Evolutionary conservation across 2,797 vertebrate genomes (phyloP).

Genomic region (Myotis planiceps): DNA sequence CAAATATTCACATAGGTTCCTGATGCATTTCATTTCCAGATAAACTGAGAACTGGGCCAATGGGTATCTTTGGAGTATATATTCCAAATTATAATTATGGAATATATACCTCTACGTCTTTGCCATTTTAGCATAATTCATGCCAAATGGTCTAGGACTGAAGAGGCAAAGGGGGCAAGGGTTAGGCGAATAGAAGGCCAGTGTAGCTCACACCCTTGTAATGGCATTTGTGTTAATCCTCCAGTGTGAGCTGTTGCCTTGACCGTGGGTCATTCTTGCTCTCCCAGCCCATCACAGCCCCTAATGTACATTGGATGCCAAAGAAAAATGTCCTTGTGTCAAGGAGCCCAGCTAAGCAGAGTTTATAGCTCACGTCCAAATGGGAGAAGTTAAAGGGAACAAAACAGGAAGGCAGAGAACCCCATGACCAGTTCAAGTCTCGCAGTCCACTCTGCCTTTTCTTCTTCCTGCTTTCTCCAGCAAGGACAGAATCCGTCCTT

Average conservation of each 20-base stretch:
- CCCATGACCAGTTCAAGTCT: not conserved
- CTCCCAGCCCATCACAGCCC: not conserved
- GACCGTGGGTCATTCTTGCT: not conserved
- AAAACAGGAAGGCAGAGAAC: not conserved
- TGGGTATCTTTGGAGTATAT: not conserved
- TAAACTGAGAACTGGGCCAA: not conserved
- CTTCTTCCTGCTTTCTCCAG: not conserved
- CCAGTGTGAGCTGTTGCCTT: constrained; percentile 1
- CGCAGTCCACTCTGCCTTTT: not conserved
- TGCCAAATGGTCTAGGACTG: constrained; percentile 30
- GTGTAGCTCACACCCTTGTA: constrained; percentile 26
- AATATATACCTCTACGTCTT: constrained; percentile 14
- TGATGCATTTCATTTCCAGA: constrained; percentile 24
- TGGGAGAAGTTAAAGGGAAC: not conserved
- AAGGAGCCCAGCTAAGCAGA: not conserved
- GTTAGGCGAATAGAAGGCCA: constrained; percentile 52
- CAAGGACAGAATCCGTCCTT: not conserved
- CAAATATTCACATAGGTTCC: not conserved
- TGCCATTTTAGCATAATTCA: constrained; percentile 38
- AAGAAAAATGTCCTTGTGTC: not conserved
- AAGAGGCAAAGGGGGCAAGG: not conserved
- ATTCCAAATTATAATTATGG: constrained; percentile 34
- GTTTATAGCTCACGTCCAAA: not conserved
- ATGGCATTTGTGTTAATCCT: constrained; percentile 46
- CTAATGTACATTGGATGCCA: not conserved